Evolutionary conservation across 2,797 vertebrate genomes (phyloP), one percentile per base, ranked within the genome.

Genomic region (Schizopygopsis pylzovi): DNA sequence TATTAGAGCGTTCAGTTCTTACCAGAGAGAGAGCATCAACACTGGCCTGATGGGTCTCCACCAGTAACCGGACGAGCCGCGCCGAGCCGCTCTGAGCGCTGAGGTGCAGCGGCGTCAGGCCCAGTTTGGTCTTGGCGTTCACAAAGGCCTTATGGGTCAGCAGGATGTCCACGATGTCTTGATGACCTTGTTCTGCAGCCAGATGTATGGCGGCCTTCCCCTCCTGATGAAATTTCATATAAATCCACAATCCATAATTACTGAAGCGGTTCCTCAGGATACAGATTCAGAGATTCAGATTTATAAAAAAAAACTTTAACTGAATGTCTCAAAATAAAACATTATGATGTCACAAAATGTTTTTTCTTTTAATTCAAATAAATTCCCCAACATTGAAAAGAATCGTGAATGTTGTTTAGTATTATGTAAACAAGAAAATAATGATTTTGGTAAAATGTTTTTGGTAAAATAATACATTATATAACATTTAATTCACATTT

Each of bases 141-240:
- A 94, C 92, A 68, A 93, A 93, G 22, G 93, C 92, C 59, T 94
- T 93, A 88, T 93, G 90, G 81, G 90, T 87, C 67, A 94, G 89
- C 52, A 93, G 89, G 72, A 93, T 73, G 20, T 93, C 91, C 0
- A 90, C 91, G 2, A 93, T 92, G 73, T 91, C 85, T 79, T 92
- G 88, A 11, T 92, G 91, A 25, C 93, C 92, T 1, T 90, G 90
- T 75, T 92, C 90, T 3, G 92, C 87, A 0, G 92, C 93, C 47
- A 94, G 87, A 87, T 93, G 92, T 20, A 94, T 90, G 10, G 92
- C 92, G 0, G 93, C 92, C 85, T 93, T 93, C 37, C 93, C 93
- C 12, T 91, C 88, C 92, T 94, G 84, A 16, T 28, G 18, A 67
- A 0, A 79, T 28, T 20, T 33, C 11, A 81, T 43, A 73, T 25